Evolutionary conservation across 2,888 invertebrate genomes (phyloP).

Genomic region (Sarcophaga caerulescens): DNA sequence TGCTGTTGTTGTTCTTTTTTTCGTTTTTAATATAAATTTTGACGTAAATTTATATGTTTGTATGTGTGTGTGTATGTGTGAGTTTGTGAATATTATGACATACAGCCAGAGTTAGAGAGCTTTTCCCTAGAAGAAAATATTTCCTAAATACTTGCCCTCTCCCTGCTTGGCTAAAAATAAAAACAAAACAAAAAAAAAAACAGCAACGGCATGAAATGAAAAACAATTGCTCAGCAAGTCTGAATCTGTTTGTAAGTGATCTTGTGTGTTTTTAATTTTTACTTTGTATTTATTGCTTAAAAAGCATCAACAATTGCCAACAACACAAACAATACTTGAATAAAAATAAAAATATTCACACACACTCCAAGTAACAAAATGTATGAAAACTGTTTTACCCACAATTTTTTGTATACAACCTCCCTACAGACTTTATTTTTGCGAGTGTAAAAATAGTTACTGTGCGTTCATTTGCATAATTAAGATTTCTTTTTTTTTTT

Average conservation of each 20-base stretch:
- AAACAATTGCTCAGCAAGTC: conserved; percentile 26
- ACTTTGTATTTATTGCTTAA: conserved; percentile 20
- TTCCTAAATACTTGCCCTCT: not conserved
- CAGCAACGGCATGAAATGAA: not conserved
- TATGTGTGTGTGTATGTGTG: not conserved
- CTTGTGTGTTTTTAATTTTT: conserved; percentile 14
- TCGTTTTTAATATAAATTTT: not conserved
- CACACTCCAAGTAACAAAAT: not conserved
- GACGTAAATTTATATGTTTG: not conserved
- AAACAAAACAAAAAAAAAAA: not conserved
- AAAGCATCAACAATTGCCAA: not conserved
- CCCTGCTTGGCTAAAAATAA: not conserved
- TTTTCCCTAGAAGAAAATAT: conserved; percentile 14
- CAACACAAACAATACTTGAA: not conserved
- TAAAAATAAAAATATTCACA: not conserved
- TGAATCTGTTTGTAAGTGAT: conserved; percentile 7
- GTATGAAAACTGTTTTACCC: not conserved
- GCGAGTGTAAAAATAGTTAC: conserved; percentile 3
- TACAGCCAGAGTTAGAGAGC: conserved; percentile 3
- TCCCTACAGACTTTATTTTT: not conserved
- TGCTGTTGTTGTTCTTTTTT: not conserved
- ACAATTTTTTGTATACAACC: not conserved
- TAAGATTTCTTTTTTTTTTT: no score
- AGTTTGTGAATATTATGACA: not conserved
- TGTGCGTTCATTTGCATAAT: conserved; percentile 14